Evolutionary conservation across 2,113 vertebrate species (phyloP).

Genomic region (Strix uralensis): DNA sequence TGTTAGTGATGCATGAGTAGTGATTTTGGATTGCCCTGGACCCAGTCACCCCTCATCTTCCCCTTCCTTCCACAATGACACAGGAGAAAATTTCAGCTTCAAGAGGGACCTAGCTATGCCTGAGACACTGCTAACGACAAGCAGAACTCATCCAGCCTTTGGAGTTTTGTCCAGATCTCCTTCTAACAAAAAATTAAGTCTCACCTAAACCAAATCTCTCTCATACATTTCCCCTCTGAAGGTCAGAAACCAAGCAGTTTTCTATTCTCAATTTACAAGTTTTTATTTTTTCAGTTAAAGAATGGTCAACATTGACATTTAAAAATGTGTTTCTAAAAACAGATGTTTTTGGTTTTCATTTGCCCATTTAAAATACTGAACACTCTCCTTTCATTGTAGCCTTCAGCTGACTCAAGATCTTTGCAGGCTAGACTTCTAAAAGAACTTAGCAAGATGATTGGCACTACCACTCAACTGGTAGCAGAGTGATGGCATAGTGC

Average conservation of each 20-base stretch:
- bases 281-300: not conserved
- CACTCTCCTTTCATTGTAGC: not conserved
- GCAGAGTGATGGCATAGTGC: not conserved
- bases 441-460: not conserved
- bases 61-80: not conserved
- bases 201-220: not conserved
- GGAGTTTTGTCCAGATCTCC: not conserved
- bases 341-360: not conserved
- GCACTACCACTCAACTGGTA: not conserved
- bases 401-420: not conserved
- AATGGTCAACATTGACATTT: not conserved
- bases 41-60: not conserved
- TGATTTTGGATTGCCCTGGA: not conserved
- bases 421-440: not conserved
- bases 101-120: not conserved
- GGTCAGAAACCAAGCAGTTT: not conserved
- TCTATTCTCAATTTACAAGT: not conserved
- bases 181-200: not conserved
- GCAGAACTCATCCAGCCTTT: not conserved
- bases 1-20: not conserved
- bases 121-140: not conserved
- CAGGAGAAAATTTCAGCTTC: not conserved
- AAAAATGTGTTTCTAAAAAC: not conserved
- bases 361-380: not conserved
- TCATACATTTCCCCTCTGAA: not conserved